These are phyloP conservation scores for Onthophagus taurus DNA, from an alignment of 1,140 invertebrate species.

Conservation along the genomic window DNA sequence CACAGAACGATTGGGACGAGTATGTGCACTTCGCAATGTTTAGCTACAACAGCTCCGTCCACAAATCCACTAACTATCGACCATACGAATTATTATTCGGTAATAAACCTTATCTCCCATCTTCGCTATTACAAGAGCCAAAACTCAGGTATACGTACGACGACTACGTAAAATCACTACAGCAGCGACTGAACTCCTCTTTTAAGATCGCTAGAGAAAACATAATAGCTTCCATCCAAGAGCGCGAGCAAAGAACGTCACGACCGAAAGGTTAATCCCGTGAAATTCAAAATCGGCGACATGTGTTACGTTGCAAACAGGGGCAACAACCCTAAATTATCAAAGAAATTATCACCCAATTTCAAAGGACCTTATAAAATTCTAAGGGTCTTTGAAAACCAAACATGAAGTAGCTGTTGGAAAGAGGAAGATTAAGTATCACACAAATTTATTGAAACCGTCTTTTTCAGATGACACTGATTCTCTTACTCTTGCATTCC, in stretches of 20 bases:
- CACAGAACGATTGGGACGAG: slow-evolving; percentile 35
- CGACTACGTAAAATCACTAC: slow-evolving; percentile 17
- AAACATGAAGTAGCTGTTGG: background rate
- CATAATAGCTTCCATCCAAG: slow-evolving; percentile 18
- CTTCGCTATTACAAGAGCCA: background rate
- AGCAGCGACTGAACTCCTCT: slow-evolving; percentile 28
- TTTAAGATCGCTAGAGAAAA: slow-evolving; percentile 28
- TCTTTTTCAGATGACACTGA: background rate
- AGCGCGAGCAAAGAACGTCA: slow-evolving; percentile 4
- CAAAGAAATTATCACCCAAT: slow-evolving; percentile 24
- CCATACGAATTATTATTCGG: slow-evolving; percentile 29
- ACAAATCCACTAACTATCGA: slow-evolving; percentile 24
- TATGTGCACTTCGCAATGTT: slow-evolving; percentile 34
- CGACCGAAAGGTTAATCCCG: slow-evolving; percentile 14
- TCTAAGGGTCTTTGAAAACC: background rate
- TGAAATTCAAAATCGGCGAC: slow-evolving; percentile 2
- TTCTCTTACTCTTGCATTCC: background rate
- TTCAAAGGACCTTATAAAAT: slow-evolving; percentile 12
- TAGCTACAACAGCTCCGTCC: slow-evolving; percentile 31
- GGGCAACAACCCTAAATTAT: background rate
- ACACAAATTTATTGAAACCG: slow-evolving; percentile 2
- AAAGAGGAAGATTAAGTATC: background rate
- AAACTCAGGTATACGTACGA: slow-evolving; percentile 6
- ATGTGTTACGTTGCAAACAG: slow-evolving; percentile 3
- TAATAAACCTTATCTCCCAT: slow-evolving; percentile 5